Conservation (phyloP, 2,888 invertebrate genomes). For the Electrophaes corylata region DNA sequence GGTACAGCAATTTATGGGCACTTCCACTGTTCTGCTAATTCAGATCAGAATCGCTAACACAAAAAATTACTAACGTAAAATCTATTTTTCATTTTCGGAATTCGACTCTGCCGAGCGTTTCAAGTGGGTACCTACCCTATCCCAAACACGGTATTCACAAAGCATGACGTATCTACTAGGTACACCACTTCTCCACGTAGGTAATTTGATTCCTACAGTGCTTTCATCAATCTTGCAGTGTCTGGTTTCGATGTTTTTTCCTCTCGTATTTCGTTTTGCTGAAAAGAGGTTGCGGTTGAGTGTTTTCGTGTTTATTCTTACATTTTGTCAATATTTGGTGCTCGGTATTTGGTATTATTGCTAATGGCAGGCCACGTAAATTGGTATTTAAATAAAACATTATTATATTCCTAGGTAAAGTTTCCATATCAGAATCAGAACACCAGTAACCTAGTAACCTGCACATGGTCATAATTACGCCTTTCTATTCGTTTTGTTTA, state of each 20-base stretch:
- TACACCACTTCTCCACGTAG: slow-evolving; percentile 19
- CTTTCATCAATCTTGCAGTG: slow-evolving; percentile 33
- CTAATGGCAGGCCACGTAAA: background rate
- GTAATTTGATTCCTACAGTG: slow-evolving; percentile 36
- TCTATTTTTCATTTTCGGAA: background rate
- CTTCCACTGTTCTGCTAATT: background rate
- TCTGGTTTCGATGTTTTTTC: slow-evolving; percentile 34
- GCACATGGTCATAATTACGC: slow-evolving; percentile 43
- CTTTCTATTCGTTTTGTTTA: slow-evolving; percentile 61
- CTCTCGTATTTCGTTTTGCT: slow-evolving; percentile 29
- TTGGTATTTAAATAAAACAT: background rate
- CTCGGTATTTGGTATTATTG: background rate
- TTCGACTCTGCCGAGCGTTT: background rate
- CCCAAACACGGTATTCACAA: slow-evolving; percentile 10
- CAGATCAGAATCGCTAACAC: background rate
- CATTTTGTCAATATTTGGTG: background rate
- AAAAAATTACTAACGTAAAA: too few species aligned
- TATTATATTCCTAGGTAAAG: background rate
- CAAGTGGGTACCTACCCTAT: background rate
- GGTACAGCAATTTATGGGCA: too few species aligned
- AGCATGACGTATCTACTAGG: slow-evolving; percentile 3
- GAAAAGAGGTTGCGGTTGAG: slow-evolving; percentile 6
- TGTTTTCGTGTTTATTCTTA: background rate
- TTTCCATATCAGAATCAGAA: slow-evolving; percentile 46
- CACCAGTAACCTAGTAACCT: slow-evolving; percentile 57